Evolutionary conservation across 2,888 invertebrate species (phyloP).

Genomic region (Eustalomyia histrio): DNA sequence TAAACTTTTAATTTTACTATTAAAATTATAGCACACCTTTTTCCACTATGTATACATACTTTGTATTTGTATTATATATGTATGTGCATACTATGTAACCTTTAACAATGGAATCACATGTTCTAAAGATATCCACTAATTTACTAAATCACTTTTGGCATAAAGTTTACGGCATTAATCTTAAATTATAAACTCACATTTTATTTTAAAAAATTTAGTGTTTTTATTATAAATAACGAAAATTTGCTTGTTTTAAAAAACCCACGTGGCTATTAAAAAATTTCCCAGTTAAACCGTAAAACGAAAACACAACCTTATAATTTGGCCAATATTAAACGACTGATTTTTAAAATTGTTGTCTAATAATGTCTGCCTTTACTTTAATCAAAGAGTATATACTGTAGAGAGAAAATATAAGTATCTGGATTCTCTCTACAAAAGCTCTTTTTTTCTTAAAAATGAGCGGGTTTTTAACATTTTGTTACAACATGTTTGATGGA

Average conservation of each 20-base stretch:
- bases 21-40: neutral
- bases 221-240: constrained; percentile 33
- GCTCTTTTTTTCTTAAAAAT: too few relatives aligned
- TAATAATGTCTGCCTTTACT: neutral
- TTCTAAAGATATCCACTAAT: constrained; percentile 20
- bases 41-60: neutral
- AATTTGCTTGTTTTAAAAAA: constrained; percentile 34
- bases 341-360: constrained; percentile 48
- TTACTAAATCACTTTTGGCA: constrained; percentile 8
- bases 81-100: neutral
- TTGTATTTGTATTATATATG: neutral
- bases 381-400: too few relatives aligned
- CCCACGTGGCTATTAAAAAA: constrained; percentile 70
- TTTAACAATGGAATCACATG: neutral
- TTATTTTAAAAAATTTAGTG: constrained; percentile 3
- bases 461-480: too few relatives aligned
- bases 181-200: constrained; percentile 48
- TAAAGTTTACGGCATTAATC: neutral
- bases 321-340: constrained; percentile 66
- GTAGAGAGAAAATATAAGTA: too few relatives aligned
- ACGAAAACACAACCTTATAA: constrained; percentile 60
- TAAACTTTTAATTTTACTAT: too few relatives aligned
- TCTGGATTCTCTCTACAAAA: too few relatives aligned
- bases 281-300: constrained; percentile 66
- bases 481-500: too few relatives aligned